phyloP scores from a whole-genome alignment of 2,888 invertebrate species.

The Drosophila eohydei region DNA sequence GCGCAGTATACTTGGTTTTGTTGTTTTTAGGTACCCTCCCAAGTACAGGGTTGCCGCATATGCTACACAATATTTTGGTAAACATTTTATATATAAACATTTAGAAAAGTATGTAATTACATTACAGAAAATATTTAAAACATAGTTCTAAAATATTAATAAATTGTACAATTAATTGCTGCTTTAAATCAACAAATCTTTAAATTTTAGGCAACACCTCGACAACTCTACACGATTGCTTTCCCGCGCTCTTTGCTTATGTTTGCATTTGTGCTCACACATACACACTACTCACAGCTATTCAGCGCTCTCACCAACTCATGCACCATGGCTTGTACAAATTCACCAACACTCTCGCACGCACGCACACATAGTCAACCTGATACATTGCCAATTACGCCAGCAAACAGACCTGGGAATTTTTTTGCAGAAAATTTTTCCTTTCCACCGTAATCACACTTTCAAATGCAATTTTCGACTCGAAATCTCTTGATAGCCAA shows the following conservation, averaged over 20 bases:
- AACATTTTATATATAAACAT: neutral
- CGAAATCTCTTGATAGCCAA: slow-evolving; percentile 55
- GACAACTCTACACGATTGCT: slow-evolving; percentile 61
- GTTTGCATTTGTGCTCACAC: slow-evolving; percentile 36
- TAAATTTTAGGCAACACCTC: slow-evolving; percentile 6
- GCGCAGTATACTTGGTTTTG: slow-evolving; percentile 66
- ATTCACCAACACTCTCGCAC: slow-evolving; percentile 31
- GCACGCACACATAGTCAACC: slow-evolving; percentile 39
- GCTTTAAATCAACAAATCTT: neutral
- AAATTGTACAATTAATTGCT: neutral
- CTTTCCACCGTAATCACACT: slow-evolving; percentile 68
- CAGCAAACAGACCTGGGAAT: slow-evolving; percentile 82
- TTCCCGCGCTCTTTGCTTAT: slow-evolving; percentile 53
- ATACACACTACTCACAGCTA: slow-evolving; percentile 25
- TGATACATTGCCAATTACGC: slow-evolving; percentile 68
- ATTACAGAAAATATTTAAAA: neutral
- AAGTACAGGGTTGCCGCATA: slow-evolving; percentile 55
- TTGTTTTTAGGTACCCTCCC: slow-evolving; percentile 73
- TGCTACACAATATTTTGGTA: neutral
- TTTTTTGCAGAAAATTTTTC: slow-evolving; percentile 64
- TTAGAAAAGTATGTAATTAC: neutral
- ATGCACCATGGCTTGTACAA: slow-evolving; percentile 25
- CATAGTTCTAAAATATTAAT: neutral
- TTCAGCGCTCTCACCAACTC: slow-evolving; percentile 55
- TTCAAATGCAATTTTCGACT: slow-evolving; percentile 67